phyloP scores from a whole-genome alignment of 2,797 vertebrate genomes.

The Alectoris magna region DNA sequence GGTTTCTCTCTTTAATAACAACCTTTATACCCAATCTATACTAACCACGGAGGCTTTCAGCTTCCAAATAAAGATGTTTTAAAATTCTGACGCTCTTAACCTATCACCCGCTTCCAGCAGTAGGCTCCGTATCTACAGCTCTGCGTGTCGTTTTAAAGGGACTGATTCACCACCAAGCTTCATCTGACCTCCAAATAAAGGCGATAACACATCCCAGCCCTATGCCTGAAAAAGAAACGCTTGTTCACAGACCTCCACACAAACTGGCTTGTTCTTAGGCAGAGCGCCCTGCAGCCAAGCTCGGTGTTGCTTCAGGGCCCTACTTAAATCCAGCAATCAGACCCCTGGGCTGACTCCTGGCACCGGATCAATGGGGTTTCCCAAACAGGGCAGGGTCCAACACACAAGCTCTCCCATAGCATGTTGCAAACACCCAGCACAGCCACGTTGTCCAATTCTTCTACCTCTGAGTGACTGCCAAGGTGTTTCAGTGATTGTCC shows the following conservation, averaged over 20 bases:
- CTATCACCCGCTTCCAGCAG: not conserved
- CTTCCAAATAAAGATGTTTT: constrained; percentile 8
- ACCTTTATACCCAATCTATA: not conserved
- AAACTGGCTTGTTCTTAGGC: not conserved
- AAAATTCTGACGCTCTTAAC: not conserved
- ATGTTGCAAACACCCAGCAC: not conserved
- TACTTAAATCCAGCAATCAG: not conserved
- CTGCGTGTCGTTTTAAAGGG: not conserved
- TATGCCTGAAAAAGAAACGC: not conserved
- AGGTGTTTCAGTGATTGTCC: too few relatives aligned
- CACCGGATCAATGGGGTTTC: rapidly evolving
- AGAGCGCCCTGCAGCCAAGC: not conserved
- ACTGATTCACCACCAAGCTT: not conserved
- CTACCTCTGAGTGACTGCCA: not conserved
- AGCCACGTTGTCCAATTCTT: not conserved
- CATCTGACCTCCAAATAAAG: not conserved
- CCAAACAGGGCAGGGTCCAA: not conserved
- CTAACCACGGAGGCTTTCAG: not conserved
- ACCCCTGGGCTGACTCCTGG: not conserved
- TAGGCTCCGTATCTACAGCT: not conserved
- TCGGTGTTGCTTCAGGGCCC: not conserved
- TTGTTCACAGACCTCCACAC: not conserved
- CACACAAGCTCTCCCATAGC: not conserved
- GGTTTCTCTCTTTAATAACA: constrained; percentile 3
- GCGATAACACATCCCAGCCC: not conserved